Conservation (phyloP, 2,113 vertebrate genomes). For the Egretta garzetta region DNA sequence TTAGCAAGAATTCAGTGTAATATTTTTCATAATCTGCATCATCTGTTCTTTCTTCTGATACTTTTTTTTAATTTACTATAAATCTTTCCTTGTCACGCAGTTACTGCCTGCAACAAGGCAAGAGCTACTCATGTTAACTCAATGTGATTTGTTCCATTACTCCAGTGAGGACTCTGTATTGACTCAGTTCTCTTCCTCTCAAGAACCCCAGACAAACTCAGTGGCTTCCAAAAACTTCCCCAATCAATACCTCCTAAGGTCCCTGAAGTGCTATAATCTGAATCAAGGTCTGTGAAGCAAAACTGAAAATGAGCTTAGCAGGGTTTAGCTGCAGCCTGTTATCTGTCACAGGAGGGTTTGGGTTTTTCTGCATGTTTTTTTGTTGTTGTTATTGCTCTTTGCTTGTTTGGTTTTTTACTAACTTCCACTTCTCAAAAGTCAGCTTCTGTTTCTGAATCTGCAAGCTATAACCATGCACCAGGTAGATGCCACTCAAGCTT, state of each 20-base stretch:
- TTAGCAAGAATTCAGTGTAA: not conserved
- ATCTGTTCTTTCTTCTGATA: not conserved
- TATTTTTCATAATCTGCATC: not conserved
- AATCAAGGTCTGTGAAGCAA: constrained; percentile 62
- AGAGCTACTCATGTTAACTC: not conserved
- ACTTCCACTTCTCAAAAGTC: not conserved
- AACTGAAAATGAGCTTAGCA: constrained; percentile 61
- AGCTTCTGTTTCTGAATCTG: not conserved
- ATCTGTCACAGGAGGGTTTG: constrained; percentile 44
- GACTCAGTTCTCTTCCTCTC: not conserved
- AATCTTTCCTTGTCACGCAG: not conserved
- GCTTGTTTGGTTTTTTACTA: not conserved
- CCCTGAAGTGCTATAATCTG: constrained; percentile 51
- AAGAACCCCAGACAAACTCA: constrained; percentile 5
- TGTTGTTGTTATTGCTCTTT: not conserved
- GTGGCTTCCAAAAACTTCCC: constrained; percentile 34
- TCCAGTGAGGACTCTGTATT: not conserved
- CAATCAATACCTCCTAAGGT: constrained; percentile 42
- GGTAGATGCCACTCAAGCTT: not conserved
- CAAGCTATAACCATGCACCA: accelerated
- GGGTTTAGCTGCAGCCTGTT: constrained; percentile 47
- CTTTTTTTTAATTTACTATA: not conserved
- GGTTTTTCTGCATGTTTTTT: not conserved
- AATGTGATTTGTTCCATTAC: not conserved
- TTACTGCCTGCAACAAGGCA: not conserved